Conservation (phyloP, 1,140 invertebrate genomes). For the Hermetia illucens region DNA sequence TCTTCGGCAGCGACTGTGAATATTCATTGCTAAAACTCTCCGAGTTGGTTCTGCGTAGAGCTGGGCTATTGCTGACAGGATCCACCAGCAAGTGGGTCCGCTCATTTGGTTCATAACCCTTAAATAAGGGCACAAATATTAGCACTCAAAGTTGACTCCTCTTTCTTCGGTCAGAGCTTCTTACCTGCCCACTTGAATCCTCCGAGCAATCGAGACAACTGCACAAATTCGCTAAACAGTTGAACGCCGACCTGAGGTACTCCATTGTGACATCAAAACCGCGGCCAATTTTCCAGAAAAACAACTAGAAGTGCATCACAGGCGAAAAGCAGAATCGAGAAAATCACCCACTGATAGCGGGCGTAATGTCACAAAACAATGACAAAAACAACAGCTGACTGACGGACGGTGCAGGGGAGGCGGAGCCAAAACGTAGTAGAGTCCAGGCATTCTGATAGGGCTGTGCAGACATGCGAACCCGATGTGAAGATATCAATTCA, state of each 20-base stretch:
- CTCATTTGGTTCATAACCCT: conserved; percentile 48
- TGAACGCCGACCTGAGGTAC: conserved; percentile 20
- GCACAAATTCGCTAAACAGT: conserved; percentile 21
- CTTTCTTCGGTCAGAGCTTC: conserved; percentile 2
- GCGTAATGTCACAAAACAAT: too few relatives aligned
- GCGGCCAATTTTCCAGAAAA: background rate
- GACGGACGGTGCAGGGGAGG: too few relatives aligned
- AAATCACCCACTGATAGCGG: too few relatives aligned
- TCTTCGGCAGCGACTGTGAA: conserved; percentile 53
- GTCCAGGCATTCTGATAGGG: too few relatives aligned
- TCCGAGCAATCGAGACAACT: conserved; percentile 33
- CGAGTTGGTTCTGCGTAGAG: conserved; percentile 44
- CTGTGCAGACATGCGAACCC: too few relatives aligned
- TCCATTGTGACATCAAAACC: conserved; percentile 14
- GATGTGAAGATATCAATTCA: too few relatives aligned
- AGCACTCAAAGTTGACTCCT: background rate
- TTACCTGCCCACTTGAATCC: conserved; percentile 36
- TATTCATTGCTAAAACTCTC: conserved; percentile 48
- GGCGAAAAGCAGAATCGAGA: too few relatives aligned
- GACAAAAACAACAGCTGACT: too few relatives aligned
- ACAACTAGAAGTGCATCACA: too few relatives aligned
- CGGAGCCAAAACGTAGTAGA: too few relatives aligned
- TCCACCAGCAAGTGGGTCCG: conserved; percentile 51
- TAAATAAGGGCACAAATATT: conserved; percentile 14
- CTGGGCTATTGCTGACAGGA: conserved; percentile 49